Conservation (phyloP, 2,113 vertebrate genomes). For the Gadus chalcogrammus region DNA sequence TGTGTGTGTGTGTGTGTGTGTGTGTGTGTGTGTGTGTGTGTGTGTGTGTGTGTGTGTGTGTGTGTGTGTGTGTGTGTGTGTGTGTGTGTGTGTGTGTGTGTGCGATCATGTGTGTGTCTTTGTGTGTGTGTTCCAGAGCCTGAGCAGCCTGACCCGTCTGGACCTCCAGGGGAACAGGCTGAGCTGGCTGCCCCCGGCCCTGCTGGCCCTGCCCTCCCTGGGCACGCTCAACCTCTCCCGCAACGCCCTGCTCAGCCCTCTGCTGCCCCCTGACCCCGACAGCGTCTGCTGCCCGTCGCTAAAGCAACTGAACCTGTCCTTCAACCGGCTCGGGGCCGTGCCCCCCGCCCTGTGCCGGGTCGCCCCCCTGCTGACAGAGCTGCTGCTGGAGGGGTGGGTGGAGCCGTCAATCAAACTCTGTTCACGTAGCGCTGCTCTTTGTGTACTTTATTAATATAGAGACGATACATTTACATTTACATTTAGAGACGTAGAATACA, state of each 20-base stretch:
- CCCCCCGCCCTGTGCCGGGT: constrained; percentile 73
- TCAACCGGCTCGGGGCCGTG: constrained; percentile 78
- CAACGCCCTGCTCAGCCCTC: constrained; percentile 85
- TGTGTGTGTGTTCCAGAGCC: constrained; percentile 65
- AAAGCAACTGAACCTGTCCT: constrained; percentile 86
- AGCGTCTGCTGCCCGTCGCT: constrained; percentile 73
- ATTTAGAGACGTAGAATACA: too few relatives aligned
- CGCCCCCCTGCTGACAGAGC: constrained; percentile 79
- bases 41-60: too few relatives aligned
- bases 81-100: too few relatives aligned
- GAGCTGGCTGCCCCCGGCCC: constrained; percentile 72
- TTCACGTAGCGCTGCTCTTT: background rate
- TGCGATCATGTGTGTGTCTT: too few relatives aligned
- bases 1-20: too few relatives aligned
- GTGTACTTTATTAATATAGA: too few relatives aligned
- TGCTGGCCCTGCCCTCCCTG: constrained; percentile 82
- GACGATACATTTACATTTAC: too few relatives aligned
- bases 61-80: too few relatives aligned
- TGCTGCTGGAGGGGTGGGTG: constrained; percentile 84
- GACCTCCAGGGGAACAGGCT: constrained; percentile 90
- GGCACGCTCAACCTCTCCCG: constrained; percentile 83
- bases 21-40: too few relatives aligned
- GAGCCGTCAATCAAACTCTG: background rate
- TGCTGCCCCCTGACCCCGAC: constrained; percentile 66
- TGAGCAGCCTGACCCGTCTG: constrained; percentile 83